A percentile compares a stretch with the other conserved stretches of the same genome.
Conservation (phyloP, 1,140 invertebrate species). For the Apolygus lucorum region DNA sequence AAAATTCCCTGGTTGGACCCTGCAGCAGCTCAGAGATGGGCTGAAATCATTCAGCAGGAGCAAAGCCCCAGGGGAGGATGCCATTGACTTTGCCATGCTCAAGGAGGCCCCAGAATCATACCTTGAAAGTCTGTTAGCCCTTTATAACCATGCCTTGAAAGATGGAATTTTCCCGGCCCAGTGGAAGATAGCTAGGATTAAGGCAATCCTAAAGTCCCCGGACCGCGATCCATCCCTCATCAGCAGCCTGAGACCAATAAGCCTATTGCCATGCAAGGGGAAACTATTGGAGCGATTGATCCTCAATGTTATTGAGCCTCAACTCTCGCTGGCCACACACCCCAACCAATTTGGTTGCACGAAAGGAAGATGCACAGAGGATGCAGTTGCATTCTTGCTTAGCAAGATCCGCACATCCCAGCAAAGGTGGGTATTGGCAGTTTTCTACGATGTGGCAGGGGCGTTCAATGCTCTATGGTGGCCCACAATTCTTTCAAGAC, state of each 20-base stretch:
- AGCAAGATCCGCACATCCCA: background rate
- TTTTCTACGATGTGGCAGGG: background rate
- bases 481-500: background rate
- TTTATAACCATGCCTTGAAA: background rate
- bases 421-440: background rate
- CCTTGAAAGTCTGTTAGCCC: background rate
- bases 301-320: background rate
- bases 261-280: background rate
- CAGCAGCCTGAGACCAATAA: background rate
- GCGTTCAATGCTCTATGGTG: conserved; percentile 1
- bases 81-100: background rate
- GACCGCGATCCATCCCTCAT: background rate
- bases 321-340: background rate
- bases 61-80: background rate
- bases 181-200: background rate
- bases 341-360: background rate
- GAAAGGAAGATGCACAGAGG: background rate
- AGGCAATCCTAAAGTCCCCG: background rate
- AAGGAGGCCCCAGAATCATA: background rate
- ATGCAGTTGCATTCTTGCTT: background rate
- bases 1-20: background rate
- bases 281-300: background rate
- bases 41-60: background rate
- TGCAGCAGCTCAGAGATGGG: background rate
- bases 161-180: background rate